Percentiles rank a stretch among this genome's conserved stretches.
These are phyloP conservation scores for Hydractinia echinata DNA, from an alignment of 30 jellyfish, hydroid and myxozoan species.

Conservation along the genomic window DNA sequence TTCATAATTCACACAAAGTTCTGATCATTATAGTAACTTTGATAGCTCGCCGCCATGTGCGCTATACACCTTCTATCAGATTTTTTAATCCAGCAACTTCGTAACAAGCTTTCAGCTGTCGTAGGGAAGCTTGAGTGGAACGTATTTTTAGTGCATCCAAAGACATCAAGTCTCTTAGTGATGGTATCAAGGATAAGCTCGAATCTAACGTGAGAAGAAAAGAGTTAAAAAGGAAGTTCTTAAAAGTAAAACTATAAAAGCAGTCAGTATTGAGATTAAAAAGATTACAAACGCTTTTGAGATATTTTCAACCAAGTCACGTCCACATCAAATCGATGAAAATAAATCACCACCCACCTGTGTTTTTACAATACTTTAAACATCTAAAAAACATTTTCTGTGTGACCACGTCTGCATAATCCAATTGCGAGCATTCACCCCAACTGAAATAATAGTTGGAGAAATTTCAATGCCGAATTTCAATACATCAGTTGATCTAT, in stretches of 20 bases:
- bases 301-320: neutral
- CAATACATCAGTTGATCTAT: too few relatives aligned
- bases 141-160: too few relatives aligned
- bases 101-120: conserved; percentile 25
- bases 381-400: conserved; percentile 26
- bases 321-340: neutral
- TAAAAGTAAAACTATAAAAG: neutral
- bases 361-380: conserved; percentile 12
- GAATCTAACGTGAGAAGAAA: neutral
- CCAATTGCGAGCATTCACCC: conserved; percentile 22
- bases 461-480: too few relatives aligned
- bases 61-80: too few relatives aligned
- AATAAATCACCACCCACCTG: conserved; percentile 1
- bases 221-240: too few relatives aligned
- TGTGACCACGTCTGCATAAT: conserved; percentile 16
- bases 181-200: conserved; percentile 1
- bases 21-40: too few relatives aligned
- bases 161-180: neutral
- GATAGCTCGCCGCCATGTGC: too few relatives aligned
- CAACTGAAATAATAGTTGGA: conserved; percentile 1
- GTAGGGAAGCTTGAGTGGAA: neutral
- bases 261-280: neutral
- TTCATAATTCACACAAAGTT: too few relatives aligned
- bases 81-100: neutral
- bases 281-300: neutral